These are phyloP conservation scores for Eulemur coronatus DNA, from an alignment of 2,797 vertebrate genomes.

Conservation along the genomic window DNA sequence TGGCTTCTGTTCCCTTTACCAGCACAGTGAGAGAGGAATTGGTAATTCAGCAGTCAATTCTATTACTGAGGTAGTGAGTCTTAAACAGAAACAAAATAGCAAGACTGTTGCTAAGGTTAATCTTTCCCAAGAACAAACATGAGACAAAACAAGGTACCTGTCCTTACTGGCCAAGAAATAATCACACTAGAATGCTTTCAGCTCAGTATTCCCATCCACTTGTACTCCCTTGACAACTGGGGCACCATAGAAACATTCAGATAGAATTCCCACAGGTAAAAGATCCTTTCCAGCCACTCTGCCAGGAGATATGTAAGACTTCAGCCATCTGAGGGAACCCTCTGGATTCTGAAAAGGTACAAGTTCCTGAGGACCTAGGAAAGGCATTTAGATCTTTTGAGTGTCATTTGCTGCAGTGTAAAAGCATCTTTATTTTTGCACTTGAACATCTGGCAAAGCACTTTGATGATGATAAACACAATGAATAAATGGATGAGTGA, in stretches of 20 bases:
- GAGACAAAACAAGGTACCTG: slow-evolving; percentile 40
- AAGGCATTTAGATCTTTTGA: slow-evolving; percentile 29
- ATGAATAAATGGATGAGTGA: slow-evolving; percentile 13
- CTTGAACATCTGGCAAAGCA: background rate
- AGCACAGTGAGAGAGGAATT: background rate
- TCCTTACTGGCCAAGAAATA: slow-evolving; percentile 32
- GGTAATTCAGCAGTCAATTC: background rate
- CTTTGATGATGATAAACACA: slow-evolving; percentile 39
- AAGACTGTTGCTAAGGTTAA: slow-evolving; percentile 25
- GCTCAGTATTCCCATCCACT: slow-evolving; percentile 18
- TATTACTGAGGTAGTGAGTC: background rate
- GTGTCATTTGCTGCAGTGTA: slow-evolving; percentile 49
- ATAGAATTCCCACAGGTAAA: slow-evolving; percentile 69
- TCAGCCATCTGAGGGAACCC: background rate
- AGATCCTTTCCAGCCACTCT: slow-evolving; percentile 47
- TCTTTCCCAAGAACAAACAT: slow-evolving; percentile 33
- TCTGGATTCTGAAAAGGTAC: slow-evolving; percentile 35
- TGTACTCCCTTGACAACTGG: slow-evolving; percentile 30
- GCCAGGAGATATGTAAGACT: slow-evolving; percentile 7
- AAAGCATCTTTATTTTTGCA: slow-evolving; percentile 46
- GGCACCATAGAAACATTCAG: slow-evolving; percentile 71
- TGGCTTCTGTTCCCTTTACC: slow-evolving; percentile 2
- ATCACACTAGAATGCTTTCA: slow-evolving; percentile 47
- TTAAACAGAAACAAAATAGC: slow-evolving; percentile 62
- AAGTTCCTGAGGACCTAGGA: background rate